Evolutionary conservation across 2,113 vertebrate genomes (phyloP).

Genomic region (Mungos mungo): DNA sequence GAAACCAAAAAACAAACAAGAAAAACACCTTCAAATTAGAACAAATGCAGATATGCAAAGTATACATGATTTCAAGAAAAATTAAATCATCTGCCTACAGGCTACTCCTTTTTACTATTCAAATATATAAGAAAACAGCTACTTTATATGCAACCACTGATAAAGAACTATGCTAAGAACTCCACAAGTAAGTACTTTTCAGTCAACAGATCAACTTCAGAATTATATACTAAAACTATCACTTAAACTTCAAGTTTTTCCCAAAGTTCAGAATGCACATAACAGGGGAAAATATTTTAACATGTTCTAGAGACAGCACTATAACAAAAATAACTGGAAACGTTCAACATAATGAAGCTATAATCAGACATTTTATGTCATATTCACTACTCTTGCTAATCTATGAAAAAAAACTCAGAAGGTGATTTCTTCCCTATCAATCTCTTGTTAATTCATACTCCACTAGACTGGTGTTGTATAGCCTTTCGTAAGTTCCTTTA

Average conservation of each 20-base stretch:
- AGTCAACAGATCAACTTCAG: conserved; percentile 28
- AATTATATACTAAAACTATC: background rate
- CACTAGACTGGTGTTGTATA: background rate
- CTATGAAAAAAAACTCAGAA: background rate
- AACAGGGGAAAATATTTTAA: background rate
- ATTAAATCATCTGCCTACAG: background rate
- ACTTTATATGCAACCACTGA: background rate
- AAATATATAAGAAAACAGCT: background rate
- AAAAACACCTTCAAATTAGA: background rate
- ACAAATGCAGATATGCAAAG: background rate
- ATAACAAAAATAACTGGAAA: background rate
- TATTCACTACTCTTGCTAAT: background rate
- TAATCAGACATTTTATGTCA: background rate
- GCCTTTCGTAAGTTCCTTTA: background rate
- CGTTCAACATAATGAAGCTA: background rate
- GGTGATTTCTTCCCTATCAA: background rate
- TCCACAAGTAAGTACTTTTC: background rate
- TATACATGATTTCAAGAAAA: background rate
- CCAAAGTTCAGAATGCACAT: background rate
- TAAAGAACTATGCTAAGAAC: background rate
- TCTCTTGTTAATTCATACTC: background rate
- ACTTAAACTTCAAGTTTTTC: background rate
- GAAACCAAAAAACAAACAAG: background rate
- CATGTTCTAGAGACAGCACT: background rate
- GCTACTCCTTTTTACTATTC: background rate